These are phyloP conservation scores for Papilio gigon DNA, from an alignment of 2,888 invertebrate species.

Conservation along the genomic window DNA sequence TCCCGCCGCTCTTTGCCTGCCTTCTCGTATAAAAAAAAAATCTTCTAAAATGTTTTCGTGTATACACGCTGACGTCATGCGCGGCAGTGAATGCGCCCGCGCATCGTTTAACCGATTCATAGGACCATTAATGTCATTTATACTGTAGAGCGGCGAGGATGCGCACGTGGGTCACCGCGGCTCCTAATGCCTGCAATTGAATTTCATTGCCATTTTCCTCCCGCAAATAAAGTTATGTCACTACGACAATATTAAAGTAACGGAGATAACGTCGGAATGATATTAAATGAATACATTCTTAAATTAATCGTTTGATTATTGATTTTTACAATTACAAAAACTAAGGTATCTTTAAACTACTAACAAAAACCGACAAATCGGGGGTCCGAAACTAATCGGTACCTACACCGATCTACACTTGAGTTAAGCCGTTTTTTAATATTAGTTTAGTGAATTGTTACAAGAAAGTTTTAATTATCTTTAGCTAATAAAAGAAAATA, in stretches of 20 bases:
- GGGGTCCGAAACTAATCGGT: too few relatives aligned
- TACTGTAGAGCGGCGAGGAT: slow-evolving; percentile 57
- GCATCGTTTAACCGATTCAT: slow-evolving; percentile 74
- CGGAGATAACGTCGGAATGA: slow-evolving; percentile 6
- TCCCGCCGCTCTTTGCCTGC: too few relatives aligned
- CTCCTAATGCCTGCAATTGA: slow-evolving; percentile 70
- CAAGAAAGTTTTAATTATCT: too few relatives aligned
- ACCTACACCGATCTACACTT: too few relatives aligned
- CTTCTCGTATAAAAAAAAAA: too few relatives aligned
- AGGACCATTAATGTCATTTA: slow-evolving; percentile 75
- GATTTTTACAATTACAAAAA: too few relatives aligned
- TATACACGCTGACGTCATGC: slow-evolving; percentile 59
- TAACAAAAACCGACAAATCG: too few relatives aligned
- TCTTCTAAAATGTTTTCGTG: background rate
- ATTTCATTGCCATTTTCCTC: slow-evolving; percentile 80
- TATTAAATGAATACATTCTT: background rate
- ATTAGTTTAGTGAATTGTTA: too few relatives aligned
- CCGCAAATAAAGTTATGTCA: slow-evolving; percentile 58
- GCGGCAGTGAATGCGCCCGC: slow-evolving; percentile 72
- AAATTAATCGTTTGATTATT: background rate
- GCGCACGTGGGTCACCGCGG: slow-evolving; percentile 70
- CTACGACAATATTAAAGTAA: slow-evolving; percentile 42
- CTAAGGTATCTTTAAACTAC: too few relatives aligned
- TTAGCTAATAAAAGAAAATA: too few relatives aligned
- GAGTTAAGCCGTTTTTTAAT: too few relatives aligned